A percentile compares a stretch with the other conserved stretches of the same genome.
Conservation (phyloP, 53 echinoderm and acorn worm genomes). For the Antedon mediterranea region DNA sequence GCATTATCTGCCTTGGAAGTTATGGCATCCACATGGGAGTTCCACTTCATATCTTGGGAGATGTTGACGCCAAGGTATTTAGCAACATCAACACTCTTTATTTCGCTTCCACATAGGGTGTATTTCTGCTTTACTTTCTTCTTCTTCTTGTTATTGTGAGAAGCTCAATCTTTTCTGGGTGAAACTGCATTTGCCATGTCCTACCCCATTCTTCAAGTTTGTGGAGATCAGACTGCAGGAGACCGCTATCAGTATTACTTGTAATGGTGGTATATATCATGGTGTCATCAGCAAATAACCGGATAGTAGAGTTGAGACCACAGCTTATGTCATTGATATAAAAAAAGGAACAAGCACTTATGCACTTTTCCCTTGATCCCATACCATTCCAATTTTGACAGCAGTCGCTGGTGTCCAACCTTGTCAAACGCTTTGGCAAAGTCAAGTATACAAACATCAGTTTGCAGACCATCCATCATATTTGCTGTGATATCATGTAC, state of each 20-base stretch:
- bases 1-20: no score
- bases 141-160: neutral
- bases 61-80: no score
- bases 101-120: no score
- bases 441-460: conserved; percentile 14
- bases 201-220: neutral
- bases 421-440: conserved; percentile 29
- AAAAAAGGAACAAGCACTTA: neutral
- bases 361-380: neutral
- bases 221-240: neutral
- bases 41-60: no score
- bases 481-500: conserved; percentile 10
- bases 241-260: neutral
- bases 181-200: neutral
- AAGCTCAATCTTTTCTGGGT: neutral
- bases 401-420: conserved; percentile 11
- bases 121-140: no score
- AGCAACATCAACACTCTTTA: no score
- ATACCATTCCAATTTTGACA: neutral
- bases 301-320: neutral
- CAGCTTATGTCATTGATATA: neutral
- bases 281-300: neutral
- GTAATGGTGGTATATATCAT: neutral
- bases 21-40: no score
- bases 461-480: conserved; percentile 7